Evolutionary conservation across 2,113 vertebrate species (phyloP), one percentile per base, ranked within the genome.

Genomic region (Dolichotis patagonum): DNA sequence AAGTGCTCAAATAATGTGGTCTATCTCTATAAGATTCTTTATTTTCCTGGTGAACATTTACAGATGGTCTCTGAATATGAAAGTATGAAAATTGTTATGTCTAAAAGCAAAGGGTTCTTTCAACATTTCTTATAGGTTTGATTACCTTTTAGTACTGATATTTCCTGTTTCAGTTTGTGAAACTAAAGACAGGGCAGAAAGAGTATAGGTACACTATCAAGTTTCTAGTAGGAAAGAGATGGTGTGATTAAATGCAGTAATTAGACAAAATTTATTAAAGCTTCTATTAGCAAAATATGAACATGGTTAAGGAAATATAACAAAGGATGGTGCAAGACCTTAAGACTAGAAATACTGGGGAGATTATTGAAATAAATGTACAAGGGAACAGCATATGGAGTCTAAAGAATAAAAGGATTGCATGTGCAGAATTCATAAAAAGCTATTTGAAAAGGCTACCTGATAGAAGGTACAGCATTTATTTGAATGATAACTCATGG

Each of bases 1-100:
- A 89, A 94, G 38, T 92, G 17, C 28, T 90, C 80, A 85, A 91
- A 92, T 56, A 80, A 81, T 69, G 30, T 85, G 41, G 83, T 26
- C 11, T 78, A 71, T 86, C 46, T 71, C 56, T 60, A 90, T 84
- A 38, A 67, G 8, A 38, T 67, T 56, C 20, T 88, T 90, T 78
- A 88, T 92, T 78, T 12, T 65, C 2, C 88, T 62, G 43, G 46
- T 62, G 58, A 35, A 54, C 32, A 80, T 78, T 90, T 52, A 93
- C 11, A 86, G 12, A 67, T 62, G 19, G 56, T 88, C 16, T 16
- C 56, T 94, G 75, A 94, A 77, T 82, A 69, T 56, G 85, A 82
- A 65, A 35, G 10, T 78, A 2, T 54, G 14, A 2, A 32, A 87
- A 94, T 78, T 67, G 69, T 32, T 71, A 96, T 69, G 58, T 77